phyloP scores from a whole-genome alignment of 1,140 invertebrate genomes.

The Lepidostoma basale region DNA sequence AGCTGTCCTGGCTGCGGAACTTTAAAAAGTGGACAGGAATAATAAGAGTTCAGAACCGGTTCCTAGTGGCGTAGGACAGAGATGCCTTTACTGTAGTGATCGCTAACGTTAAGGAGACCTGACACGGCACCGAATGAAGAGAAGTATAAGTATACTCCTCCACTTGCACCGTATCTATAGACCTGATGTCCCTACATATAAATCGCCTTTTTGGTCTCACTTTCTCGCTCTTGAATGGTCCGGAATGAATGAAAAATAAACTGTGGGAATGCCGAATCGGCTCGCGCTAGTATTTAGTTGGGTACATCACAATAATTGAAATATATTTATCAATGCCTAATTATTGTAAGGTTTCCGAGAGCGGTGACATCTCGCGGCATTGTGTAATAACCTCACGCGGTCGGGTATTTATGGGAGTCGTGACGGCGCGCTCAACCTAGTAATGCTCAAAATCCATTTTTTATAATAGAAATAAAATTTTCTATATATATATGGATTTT shows the following conservation, averaged over 20 bases:
- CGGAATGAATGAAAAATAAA: constrained; percentile 44
- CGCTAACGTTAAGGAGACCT: no score
- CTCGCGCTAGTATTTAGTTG: neutral
- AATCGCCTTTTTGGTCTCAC: constrained; percentile 27
- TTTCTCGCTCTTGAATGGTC: constrained; percentile 40
- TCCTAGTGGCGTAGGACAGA: no score
- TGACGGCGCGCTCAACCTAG: constrained; percentile 23
- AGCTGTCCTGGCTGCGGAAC: no score
- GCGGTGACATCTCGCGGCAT: constrained; percentile 36
- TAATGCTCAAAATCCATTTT: constrained; percentile 1
- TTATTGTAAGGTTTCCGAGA: constrained; percentile 44
- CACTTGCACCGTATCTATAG: no score
- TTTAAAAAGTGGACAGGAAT: no score
- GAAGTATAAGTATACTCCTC: no score
- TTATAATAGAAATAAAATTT: no score
- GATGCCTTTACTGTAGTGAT: no score
- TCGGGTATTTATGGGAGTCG: constrained; percentile 34
- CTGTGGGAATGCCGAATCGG: constrained; percentile 36
- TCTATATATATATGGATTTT: no score
- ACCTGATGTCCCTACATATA: no score
- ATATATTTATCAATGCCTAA: constrained; percentile 45
- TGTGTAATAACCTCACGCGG: constrained; percentile 41
- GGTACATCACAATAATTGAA: constrained; percentile 38
- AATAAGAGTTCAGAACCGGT: no score
- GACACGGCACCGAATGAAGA: no score